Percentiles rank a stretch among this genome's conserved stretches.
These are phyloP conservation scores for Listronotus bonariensis DNA, from an alignment of 1,140 invertebrate species.

Conservation along the genomic window DNA sequence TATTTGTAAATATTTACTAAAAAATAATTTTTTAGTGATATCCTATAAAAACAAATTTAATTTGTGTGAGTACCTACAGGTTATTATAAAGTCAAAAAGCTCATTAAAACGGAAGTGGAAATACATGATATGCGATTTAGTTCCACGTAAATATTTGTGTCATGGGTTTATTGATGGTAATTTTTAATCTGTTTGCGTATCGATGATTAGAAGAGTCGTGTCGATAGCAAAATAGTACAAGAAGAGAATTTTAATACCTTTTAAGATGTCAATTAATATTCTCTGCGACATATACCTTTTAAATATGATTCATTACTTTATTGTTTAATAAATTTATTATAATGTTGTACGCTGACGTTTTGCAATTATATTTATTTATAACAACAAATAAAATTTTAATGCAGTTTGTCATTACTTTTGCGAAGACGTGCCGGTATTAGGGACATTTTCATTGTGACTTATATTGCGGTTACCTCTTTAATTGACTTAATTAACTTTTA, in stretches of 20 bases:
- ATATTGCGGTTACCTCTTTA: no score
- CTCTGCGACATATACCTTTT: conserved; percentile 24
- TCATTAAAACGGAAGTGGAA: conserved; percentile 21
- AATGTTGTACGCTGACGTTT: conserved; percentile 9
- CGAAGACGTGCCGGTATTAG: not conserved
- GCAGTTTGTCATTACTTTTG: conserved; percentile 14
- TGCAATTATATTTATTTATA: conserved; percentile 24
- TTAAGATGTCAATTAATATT: conserved; percentile 36
- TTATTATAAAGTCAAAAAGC: not conserved
- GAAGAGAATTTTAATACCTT: conserved; percentile 35
- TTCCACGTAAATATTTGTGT: conserved; percentile 38
- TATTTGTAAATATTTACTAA: no score
- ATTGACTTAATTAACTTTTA: no score
- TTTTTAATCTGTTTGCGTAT: conserved; percentile 39
- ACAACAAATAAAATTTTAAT: conserved; percentile 25
- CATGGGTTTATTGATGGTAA: conserved; percentile 34
- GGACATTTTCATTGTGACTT: no score
- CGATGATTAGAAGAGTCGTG: conserved; percentile 39
- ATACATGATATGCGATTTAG: conserved; percentile 22
- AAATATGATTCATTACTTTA: conserved; percentile 38
- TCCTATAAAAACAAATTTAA: no score
- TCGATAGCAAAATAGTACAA: conserved; percentile 25
- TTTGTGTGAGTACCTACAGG: not conserved
- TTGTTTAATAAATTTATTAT: conserved; percentile 39
- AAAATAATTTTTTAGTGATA: no score